phyloP scores from a whole-genome alignment of 2,113 vertebrate species.

The Verasper variegatus region DNA sequence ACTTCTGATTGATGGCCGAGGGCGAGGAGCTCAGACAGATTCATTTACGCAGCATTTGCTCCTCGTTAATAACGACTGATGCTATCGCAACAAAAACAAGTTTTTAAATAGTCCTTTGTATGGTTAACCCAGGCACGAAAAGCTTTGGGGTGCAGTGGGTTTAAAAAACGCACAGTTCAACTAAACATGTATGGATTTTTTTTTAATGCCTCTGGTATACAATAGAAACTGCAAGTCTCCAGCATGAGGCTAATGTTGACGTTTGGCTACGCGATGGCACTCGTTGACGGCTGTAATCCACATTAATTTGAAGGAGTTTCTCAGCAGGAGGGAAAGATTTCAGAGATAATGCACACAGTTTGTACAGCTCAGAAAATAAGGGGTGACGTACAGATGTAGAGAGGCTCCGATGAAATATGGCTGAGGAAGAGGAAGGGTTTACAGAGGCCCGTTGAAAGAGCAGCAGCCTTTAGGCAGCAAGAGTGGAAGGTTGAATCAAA shows the following conservation, averaged over 20 bases:
- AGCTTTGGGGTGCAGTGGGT: slow-evolving; percentile 21
- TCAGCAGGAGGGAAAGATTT: slow-evolving; percentile 66
- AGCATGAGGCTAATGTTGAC: slow-evolving; percentile 47
- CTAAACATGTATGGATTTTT: slow-evolving; percentile 47
- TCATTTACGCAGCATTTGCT: slow-evolving; percentile 64
- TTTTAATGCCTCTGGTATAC: slow-evolving; percentile 25
- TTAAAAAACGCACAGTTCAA: slow-evolving; percentile 26
- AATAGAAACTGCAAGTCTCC: slow-evolving; percentile 10
- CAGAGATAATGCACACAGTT: slow-evolving; percentile 39
- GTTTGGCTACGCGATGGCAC: slow-evolving; percentile 39
- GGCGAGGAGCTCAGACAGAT: slow-evolving; percentile 58
- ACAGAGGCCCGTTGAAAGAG: slow-evolving; percentile 46
- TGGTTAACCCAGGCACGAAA: slow-evolving; percentile 23
- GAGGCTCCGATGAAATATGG: slow-evolving; percentile 27
- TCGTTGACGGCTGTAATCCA: slow-evolving; percentile 67
- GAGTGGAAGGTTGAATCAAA: slow-evolving; percentile 9
- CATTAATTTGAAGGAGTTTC: slow-evolving; percentile 61
- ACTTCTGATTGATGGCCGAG: slow-evolving; percentile 57
- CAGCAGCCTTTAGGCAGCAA: slow-evolving; percentile 45
- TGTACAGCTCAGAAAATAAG: slow-evolving; percentile 17
- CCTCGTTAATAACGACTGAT: slow-evolving; percentile 64
- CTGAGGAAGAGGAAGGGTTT: slow-evolving; percentile 58
- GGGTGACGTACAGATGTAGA: slow-evolving; percentile 13
- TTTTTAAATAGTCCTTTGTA: slow-evolving; percentile 42
- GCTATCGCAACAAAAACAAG: slow-evolving; percentile 55